Conservation (phyloP, 2,888 invertebrate genomes). For the Abrostola triplasia region DNA sequence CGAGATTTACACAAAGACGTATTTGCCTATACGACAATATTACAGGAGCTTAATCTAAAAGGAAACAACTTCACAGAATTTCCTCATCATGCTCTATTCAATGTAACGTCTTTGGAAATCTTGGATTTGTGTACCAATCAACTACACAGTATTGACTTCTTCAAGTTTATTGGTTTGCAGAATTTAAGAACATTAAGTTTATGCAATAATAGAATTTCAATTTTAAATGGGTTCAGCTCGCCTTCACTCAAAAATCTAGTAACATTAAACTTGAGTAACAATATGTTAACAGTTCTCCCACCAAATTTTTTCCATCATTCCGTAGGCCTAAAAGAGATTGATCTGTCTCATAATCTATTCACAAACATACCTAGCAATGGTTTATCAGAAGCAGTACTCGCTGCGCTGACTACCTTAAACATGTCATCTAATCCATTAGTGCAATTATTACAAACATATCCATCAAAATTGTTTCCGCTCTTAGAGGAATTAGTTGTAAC, state of each 20-base stretch:
- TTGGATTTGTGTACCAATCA: conserved; percentile 91
- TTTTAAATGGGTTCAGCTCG: conserved; percentile 92
- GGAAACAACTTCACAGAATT: conserved; percentile 92
- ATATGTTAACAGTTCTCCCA: conserved; percentile 92
- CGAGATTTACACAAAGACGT: conserved; percentile 91
- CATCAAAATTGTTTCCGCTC: conserved; percentile 92
- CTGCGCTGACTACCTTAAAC: conserved; percentile 92
- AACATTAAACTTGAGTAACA: conserved; percentile 92
- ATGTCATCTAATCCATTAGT: conserved; percentile 94
- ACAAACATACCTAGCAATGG: conserved; percentile 93
- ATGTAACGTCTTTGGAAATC: conserved; percentile 92
- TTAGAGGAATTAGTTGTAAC: conserved; percentile 94
- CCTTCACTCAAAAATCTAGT: conserved; percentile 92
- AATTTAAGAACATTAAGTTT: conserved; percentile 93
- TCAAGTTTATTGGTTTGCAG: conserved; percentile 92
- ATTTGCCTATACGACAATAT: conserved; percentile 92
- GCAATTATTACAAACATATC: conserved; percentile 92
- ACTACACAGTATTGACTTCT: conserved; percentile 92
- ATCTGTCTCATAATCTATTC: conserved; percentile 93
- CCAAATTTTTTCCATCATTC: conserved; percentile 94
- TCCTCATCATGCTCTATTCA: conserved; percentile 93
- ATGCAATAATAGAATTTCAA: conserved; percentile 92
- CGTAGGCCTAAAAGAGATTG: conserved; percentile 91
- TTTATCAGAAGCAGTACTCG: conserved; percentile 92
- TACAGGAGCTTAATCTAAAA: conserved; percentile 93